Evolutionary conservation across 1,140 invertebrate species (phyloP), one percentile per base, ranked within the genome.

Genomic region (Apolygus lucorum): DNA sequence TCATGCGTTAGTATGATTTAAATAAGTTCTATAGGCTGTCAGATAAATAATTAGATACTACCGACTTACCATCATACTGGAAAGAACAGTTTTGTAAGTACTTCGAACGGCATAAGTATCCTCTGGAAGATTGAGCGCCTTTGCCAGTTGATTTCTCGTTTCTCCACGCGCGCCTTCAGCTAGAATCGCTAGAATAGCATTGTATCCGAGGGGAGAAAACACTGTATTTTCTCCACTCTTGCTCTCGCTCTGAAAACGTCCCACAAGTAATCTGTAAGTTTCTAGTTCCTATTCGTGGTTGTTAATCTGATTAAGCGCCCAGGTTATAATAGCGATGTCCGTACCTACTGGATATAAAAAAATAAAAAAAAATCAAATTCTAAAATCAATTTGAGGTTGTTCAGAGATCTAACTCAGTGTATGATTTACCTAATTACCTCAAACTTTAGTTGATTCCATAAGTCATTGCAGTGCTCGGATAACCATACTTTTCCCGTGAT

Each of bases 191-290:
- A 87, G 74, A 63, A 86, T 84, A 2, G 82, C 78, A 2, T 83
- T 82, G 66, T 85, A 85, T 0, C 85, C 85, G 25, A 87, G 75
- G 0, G 85, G 85, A 1, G 85, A 86, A 68, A 85, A 84, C n/a
- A 84, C 85, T 4, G 22, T 22, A 21, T 59, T 59, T 22, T 59
- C 4, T 59, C 22, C 22, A 4, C 22, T 24, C 8, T 22, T 21
- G 54, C 4, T 22, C 22, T 42, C 4, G 17, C 34, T 42, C 4
- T 42, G 34, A 42, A 42, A 42, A 42, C n/a, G n/a, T n/a, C n/a
- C n/a, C n/a, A n/a, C n/a, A n/a, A n/a, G n/a, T n/a, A n/a, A n/a
- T n/a, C n/a, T n/a, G n/a, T n/a, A n/a, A n/a, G n/a, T n/a, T n/a
- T n/a, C n/a, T n/a, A n/a, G n/a, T n/a, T n/a, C n/a, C n/a, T n/a